A percentile compares a stretch with the other conserved stretches of the same genome.
Conservation (phyloP, 2,797 vertebrate genomes). For the Crocodylus rhombifer region DNA sequence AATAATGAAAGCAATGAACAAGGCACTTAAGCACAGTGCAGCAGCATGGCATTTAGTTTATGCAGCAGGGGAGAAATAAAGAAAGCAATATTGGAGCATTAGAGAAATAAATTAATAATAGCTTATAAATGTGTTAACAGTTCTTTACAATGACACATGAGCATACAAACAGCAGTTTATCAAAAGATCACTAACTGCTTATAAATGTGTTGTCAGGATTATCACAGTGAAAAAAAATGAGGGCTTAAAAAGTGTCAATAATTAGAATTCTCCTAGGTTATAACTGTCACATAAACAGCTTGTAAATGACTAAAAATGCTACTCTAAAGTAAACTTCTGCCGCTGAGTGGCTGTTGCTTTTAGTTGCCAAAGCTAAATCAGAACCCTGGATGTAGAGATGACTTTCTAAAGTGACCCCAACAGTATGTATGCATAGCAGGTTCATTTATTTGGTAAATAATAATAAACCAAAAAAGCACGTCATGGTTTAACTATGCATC, state of each 20-base stretch:
- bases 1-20: background rate
- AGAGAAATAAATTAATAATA: constrained; percentile 62
- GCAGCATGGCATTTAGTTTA: constrained; percentile 22
- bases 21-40: background rate
- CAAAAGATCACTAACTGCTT: constrained; percentile 53
- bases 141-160: constrained; percentile 42
- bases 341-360: background rate
- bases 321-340: constrained; percentile 22
- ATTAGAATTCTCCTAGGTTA: background rate
- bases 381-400: background rate
- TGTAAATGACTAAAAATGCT: constrained; percentile 21
- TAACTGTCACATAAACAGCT: constrained; percentile 30
- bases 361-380: constrained; percentile 7
- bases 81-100: background rate
- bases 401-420: background rate
- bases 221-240: background rate
- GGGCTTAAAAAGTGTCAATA: background rate
- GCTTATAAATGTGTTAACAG: constrained; percentile 60
- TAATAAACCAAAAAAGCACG: background rate
- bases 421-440: background rate
- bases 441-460: background rate
- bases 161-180: constrained; percentile 25
- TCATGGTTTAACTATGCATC: background rate
- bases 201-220: constrained; percentile 42
- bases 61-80: constrained; percentile 5